Base-by-base conservation (phyloP, 2,797 vertebrate genomes). In the Myoxocephalus aenaeus region DNA sequence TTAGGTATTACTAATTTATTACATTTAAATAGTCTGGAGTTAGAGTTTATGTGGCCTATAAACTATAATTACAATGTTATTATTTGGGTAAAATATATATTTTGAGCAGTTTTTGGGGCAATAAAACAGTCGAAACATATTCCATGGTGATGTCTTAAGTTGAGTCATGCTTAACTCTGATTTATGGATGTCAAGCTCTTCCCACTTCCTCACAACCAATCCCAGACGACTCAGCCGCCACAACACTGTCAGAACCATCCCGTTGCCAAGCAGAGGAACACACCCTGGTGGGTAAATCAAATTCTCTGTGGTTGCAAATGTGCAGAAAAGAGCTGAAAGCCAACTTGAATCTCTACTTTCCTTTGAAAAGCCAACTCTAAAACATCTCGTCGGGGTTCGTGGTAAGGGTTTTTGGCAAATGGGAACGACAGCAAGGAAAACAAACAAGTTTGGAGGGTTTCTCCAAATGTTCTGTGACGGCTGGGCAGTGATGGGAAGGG, bases 381-480 rank as follows among this genome's bases (percentile, higher is more conserved):
- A 87, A 89, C 75, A 83, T 82, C 59, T 80, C 65, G 18, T 75
- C 25, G 1, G 63, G 76, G 27, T 57, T 77, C 7, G 2, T 17
- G 81, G 88, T 85, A 51, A 25, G 62, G 70, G 42, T 44, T 79
- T 79, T 73, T 78, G 76, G 76, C 59, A 73, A 80, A 81, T 40
- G 68, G 73, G 7, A 58, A 74, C 20, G 77, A 84, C 76, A 75
- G 70, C 42, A 86, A 89, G 32, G 44, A 76, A 85, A 90, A 90
- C 81, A 91, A 87, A 90, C 81, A 89, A 38, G 61, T 79, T 75
- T 50, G 42, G 73, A 87, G 66, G 82, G 74, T 88, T 86, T 82
- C 67, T 68, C 64, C 22, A 61, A 80, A 85, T 66, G 73, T 75
- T 75, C 53, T 73, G 34, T 71, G 70, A 71, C 29, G 68, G 64